These are phyloP conservation scores for Campoletis sonorensis DNA, from an alignment of 1,140 invertebrate species.

Conservation along the genomic window DNA sequence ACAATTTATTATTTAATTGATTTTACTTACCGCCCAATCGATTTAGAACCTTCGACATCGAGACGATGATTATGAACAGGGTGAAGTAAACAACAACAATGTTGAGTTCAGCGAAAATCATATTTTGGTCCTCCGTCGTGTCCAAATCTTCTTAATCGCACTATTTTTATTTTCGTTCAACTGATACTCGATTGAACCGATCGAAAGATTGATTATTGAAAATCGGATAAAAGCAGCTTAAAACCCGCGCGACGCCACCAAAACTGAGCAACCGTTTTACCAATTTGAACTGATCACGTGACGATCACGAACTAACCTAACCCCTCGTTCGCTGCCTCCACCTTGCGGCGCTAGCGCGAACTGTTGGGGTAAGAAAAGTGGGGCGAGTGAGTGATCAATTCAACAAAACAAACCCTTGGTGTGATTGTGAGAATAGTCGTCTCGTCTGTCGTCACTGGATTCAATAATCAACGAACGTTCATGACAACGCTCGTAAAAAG, in stretches of 20 bases:
- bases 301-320: not conserved
- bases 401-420: too few species aligned
- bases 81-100: too few species aligned
- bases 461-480: too few species aligned
- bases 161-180: too few species aligned
- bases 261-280: not conserved
- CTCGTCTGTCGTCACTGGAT: too few species aligned
- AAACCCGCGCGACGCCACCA: not conserved
- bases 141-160: too few species aligned
- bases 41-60: not conserved
- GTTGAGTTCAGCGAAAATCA: not conserved
- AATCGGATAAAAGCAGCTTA: not conserved
- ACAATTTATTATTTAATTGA: not conserved
- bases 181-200: not conserved
- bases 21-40: not conserved
- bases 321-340: not conserved
- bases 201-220: not conserved
- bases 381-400: not conserved
- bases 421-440: too few species aligned
- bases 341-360: not conserved
- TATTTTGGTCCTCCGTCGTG: too few species aligned
- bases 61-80: not conserved
- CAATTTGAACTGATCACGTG: not conserved
- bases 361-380: not conserved
- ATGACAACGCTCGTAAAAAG: too few species aligned